A percentile compares a stretch with the other conserved stretches of the same genome.
Conservation (phyloP, 2,797 vertebrate genomes). For the Thamnophis elegans region DNA sequence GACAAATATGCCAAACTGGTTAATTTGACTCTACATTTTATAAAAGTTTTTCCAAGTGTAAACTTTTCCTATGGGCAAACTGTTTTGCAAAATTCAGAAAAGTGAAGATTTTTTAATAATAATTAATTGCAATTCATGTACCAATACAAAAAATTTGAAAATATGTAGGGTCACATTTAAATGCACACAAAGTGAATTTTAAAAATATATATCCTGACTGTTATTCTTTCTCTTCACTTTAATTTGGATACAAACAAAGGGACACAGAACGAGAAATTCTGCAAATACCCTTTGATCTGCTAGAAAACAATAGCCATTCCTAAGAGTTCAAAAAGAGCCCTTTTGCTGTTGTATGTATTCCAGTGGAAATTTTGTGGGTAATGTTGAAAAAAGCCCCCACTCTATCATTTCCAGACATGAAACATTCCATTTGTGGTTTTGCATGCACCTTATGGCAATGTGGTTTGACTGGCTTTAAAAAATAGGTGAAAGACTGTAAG, state of each 20-base stretch:
- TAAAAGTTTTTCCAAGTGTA: neutral
- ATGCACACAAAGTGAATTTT: neutral
- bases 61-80: neutral
- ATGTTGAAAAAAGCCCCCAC: neutral
- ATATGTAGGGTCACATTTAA: neutral
- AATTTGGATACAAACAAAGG: neutral
- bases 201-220: neutral
- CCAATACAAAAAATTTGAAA: neutral
- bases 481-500: slow-evolving; percentile 11
- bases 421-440: neutral
- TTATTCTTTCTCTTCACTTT: neutral
- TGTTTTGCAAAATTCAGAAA: neutral
- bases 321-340: neutral
- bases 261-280: neutral
- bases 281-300: neutral
- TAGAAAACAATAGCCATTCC: neutral
- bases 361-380: neutral
- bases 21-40: neutral
- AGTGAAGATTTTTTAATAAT: neutral
- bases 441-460: slow-evolving; percentile 1
- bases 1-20: neutral
- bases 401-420: neutral
- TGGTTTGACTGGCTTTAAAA: slow-evolving; percentile 15
- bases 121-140: neutral
- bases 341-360: neutral